phyloP scores from a whole-genome alignment of 2,113 vertebrate genomes.

The rat (Rattus norvegicus) region GRCr8 NC_086021.1:109839501-109840000 shows the following conservation, averaged over 20 bases:
- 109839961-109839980: no score
- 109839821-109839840: no score
- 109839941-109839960: neutral
- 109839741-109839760: slow-evolving; percentile 12
- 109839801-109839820: no score
- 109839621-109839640: neutral
- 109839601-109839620: slow-evolving; percentile 34
- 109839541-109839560: neutral
- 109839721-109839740: neutral
- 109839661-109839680: slow-evolving; percentile 1
- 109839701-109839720: slow-evolving; percentile 3
- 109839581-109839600: slow-evolving; percentile 1
- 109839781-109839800: neutral
- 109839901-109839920: neutral
- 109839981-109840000: neutral
- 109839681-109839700: neutral
- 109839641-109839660: neutral
- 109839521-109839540: neutral
- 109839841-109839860: neutral
- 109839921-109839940: neutral
- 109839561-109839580: slow-evolving; percentile 12
- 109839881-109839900: neutral
- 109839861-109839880: neutral
- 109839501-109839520: neutral
- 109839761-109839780: neutral